Conservation (phyloP, 2,888 invertebrate species). For the Limnephilus lunatus region DNA sequence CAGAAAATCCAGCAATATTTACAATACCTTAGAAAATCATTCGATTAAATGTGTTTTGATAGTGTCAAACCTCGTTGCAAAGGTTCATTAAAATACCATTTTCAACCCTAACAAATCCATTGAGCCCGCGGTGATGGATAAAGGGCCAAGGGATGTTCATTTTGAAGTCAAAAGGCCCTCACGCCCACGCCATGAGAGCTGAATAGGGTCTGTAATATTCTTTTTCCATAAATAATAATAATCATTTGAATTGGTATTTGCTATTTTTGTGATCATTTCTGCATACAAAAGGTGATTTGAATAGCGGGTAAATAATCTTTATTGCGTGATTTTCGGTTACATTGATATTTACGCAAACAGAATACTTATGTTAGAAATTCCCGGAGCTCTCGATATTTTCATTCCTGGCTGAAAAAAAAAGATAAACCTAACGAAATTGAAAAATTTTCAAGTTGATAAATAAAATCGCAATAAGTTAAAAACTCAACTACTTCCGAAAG, state of each 20-base stretch:
- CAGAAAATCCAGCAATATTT: background rate
- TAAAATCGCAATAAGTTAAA: too few species aligned
- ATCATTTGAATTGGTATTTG: background rate
- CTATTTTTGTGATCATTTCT: background rate
- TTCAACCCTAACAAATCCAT: background rate
- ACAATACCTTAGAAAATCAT: conserved; percentile 12
- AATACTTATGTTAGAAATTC: background rate
- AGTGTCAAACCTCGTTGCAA: conserved; percentile 71
- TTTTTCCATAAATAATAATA: background rate
- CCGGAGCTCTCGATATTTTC: background rate
- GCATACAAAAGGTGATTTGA: background rate
- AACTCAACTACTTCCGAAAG: too few species aligned
- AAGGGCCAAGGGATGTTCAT: conserved; percentile 12
- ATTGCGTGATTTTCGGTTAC: background rate
- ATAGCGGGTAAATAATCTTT: background rate
- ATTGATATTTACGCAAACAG: background rate
- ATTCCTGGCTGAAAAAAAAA: background rate
- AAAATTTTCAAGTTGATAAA: too few species aligned
- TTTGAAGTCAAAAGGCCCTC: conserved; percentile 54
- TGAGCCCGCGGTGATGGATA: conserved; percentile 53
- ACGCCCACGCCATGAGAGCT: conserved; percentile 39
- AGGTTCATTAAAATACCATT: conserved; percentile 69
- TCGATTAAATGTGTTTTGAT: conserved; percentile 67
- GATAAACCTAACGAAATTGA: too few species aligned
- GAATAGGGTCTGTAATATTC: background rate